Conservation (phyloP, 2,113 vertebrate species). For the Microtus montanus region DNA sequence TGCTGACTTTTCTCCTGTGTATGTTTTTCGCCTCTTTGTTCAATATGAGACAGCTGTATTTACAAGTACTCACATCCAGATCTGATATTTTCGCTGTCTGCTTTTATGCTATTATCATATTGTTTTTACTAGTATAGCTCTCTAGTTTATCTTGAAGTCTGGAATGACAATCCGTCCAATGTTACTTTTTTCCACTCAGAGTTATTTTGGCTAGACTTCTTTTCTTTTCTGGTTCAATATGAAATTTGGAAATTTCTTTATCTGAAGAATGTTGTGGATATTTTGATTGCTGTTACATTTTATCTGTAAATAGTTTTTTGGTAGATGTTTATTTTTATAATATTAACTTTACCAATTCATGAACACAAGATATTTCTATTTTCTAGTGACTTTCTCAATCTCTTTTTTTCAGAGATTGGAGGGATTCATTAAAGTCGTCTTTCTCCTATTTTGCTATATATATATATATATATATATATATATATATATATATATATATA, state of each 20-base stretch:
- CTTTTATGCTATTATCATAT: not conserved
- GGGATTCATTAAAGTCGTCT: not conserved
- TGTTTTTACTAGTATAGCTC: not conserved
- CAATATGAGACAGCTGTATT: not conserved
- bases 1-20: not conserved
- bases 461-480: too few relatives aligned
- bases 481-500: too few relatives aligned
- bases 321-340: not conserved
- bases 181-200: too few relatives aligned
- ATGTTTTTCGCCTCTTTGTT: too few relatives aligned
- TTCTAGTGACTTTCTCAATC: not conserved
- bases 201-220: not conserved
- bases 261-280: not conserved
- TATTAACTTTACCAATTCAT: not conserved
- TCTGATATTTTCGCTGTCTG: not conserved
- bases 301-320: not conserved
- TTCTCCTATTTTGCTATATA: not conserved
- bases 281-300: not conserved
- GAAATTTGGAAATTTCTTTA: not conserved
- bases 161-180: too few relatives aligned
- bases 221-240: not conserved
- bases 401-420: not conserved
- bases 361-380: not conserved
- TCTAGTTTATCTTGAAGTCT: not conserved
- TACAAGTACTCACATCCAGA: not conserved